Evolutionary conservation across 2,113 vertebrate genomes (phyloP), one percentile per base, ranked within the genome.

Genomic region (Onychostoma macrolepis): DNA sequence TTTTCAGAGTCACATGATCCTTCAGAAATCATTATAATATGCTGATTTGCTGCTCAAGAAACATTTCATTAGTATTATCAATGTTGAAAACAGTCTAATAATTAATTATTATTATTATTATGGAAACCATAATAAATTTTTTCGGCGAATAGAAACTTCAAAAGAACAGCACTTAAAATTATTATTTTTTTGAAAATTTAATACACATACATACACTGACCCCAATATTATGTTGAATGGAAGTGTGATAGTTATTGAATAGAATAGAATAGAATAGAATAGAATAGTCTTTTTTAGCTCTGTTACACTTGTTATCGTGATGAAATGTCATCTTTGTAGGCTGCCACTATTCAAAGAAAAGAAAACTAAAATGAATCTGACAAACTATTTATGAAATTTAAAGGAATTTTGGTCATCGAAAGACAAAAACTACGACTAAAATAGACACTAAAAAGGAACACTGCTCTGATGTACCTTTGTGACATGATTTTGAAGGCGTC

Each of bases 401-500:
- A 58, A 58, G 21, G 19, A 8, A 21, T 10, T 36, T 71, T 71
- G 56, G 24, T 36, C 33, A 21, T 36, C 30, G 38, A 21, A 67
- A 67, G 63, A 30, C 61, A 88, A 88, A 30, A 21, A 75, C 19
- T 19, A 12, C n/a, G 13, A 30, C n/a, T 63, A 84, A 85, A 50
- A 38, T 4, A 84, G 15, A 21, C 36, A 41, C 56, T 7, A 19
- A 3, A 28, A 41, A 33, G 1, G 0, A 84, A n/a, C 28, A 6
- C 3, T 38, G 3, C 53, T 38, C 30, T 9, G 2, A 82, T 91
- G 88, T 89, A 98, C 97, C 97, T 97, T 93, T 96, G 97, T 19
- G 97, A 97, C 97, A 98, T 98, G 93, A 98, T 98, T 94, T 97
- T 97, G 92, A 97, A 96, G 90, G 97, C 97, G 0, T 97, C 97